Percentiles rank a stretch among this genome's conserved stretches.
Conservation (phyloP, 2,113 vertebrate genomes). For the Phyllostomus hastatus region DNA sequence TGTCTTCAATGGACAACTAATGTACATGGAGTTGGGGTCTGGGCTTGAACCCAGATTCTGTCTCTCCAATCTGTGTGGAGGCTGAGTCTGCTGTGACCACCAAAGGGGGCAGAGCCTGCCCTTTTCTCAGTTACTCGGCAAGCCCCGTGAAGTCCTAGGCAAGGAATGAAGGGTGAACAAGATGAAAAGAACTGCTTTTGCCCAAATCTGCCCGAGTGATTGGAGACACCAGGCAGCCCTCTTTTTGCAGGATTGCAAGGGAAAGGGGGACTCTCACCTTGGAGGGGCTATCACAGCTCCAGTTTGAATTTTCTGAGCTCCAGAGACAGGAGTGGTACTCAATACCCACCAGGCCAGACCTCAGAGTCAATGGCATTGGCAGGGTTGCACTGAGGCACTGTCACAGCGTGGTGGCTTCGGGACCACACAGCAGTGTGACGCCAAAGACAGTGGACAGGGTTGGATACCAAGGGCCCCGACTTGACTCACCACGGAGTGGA, state of each 20-base stretch:
- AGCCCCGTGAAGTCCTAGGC: background rate
- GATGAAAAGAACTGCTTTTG: background rate
- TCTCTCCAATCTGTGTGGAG: background rate
- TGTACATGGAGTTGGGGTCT: background rate
- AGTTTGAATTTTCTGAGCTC: background rate
- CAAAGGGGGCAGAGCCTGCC: background rate
- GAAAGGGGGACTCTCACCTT: background rate
- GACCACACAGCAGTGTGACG: background rate
- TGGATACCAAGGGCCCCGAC: background rate
- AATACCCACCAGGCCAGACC: accelerated
- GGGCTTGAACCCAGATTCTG: background rate
- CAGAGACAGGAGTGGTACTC: background rate
- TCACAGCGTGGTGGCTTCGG: background rate
- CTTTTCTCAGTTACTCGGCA: background rate
- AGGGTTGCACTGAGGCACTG: background rate
- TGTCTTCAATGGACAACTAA: background rate
- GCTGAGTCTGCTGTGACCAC: background rate
- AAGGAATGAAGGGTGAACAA: background rate
- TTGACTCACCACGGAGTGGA: background rate
- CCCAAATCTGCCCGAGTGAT: background rate
- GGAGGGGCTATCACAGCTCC: background rate
- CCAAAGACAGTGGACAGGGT: background rate
- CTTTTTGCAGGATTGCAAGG: background rate
- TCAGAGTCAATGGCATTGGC: background rate
- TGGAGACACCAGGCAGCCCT: background rate